A percentile compares a stretch with the other conserved stretches of the same genome.
Evolutionary conservation across 2,113 vertebrate genomes (phyloP).

Genomic region (Ceyx cyanopectus): DNA sequence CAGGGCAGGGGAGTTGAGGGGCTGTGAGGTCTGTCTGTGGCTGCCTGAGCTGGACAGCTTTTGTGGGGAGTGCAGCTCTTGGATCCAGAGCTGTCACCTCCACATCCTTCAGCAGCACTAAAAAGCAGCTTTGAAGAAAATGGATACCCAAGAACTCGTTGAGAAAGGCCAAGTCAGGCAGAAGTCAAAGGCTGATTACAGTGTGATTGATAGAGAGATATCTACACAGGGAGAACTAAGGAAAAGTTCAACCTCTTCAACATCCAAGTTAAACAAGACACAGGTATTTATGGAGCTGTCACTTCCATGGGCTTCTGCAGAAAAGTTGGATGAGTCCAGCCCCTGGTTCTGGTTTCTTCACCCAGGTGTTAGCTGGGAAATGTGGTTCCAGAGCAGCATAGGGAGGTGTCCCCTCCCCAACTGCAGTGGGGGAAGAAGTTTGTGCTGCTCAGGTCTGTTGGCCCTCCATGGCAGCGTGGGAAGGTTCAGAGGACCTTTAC

Average conservation of each 20-base stretch:
- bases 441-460: fast-evolving
- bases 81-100: neutral
- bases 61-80: fast-evolving
- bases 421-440: neutral
- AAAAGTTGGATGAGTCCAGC: conserved; percentile 4
- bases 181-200: conserved; percentile 15
- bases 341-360: neutral
- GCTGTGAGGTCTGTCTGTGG: fast-evolving
- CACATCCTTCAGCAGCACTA: neutral
- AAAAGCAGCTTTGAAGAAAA: neutral
- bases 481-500: neutral
- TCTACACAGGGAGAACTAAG: neutral
- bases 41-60: neutral
- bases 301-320: neutral
- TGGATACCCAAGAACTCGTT: neutral
- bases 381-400: neutral
- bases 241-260: conserved; percentile 7
- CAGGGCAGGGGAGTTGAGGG: fast-evolving
- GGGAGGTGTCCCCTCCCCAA: neutral
- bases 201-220: neutral
- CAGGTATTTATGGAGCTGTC: neutral
- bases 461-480: neutral
- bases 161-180: conserved; percentile 26
- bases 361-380: neutral
- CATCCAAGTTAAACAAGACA: conserved; percentile 43